phyloP scores from a whole-genome alignment of 2,888 invertebrate genomes.

The Epinotia bilunana region DNA sequence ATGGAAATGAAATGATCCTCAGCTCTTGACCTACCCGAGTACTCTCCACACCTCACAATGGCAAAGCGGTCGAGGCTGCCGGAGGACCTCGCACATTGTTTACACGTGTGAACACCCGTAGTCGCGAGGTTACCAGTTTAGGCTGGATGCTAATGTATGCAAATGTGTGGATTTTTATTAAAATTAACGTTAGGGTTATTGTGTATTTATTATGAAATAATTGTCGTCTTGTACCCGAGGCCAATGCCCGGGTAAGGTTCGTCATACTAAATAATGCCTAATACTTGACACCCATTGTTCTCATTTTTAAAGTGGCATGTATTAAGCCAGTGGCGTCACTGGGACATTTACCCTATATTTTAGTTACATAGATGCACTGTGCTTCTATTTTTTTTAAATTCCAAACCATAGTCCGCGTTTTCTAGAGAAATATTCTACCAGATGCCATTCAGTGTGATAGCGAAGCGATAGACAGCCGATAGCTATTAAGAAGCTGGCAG shows the following conservation, averaged over 20 bases:
- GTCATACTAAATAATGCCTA: too few species aligned
- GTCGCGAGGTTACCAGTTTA: slow-evolving; percentile 58
- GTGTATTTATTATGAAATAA: slow-evolving; percentile 11
- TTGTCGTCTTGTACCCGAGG: background rate
- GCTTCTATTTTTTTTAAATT: too few species aligned
- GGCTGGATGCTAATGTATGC: slow-evolving; percentile 12
- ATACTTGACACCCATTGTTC: too few species aligned
- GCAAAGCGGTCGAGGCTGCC: slow-evolving; percentile 65
- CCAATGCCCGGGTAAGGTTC: background rate
- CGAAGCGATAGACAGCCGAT: background rate
- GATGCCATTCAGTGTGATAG: too few species aligned
- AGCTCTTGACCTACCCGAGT: slow-evolving; percentile 32
- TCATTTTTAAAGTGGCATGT: too few species aligned
- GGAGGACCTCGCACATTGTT: slow-evolving; percentile 63
- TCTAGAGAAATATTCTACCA: too few species aligned
- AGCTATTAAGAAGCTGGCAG: background rate
- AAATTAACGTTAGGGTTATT: slow-evolving; percentile 23
- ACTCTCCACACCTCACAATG: slow-evolving; percentile 12
- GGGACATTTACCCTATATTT: too few species aligned
- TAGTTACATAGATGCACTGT: too few species aligned
- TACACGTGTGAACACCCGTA: slow-evolving; percentile 69
- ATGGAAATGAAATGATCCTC: slow-evolving; percentile 15
- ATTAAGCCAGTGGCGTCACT: too few species aligned
- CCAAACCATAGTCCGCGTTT: too few species aligned
- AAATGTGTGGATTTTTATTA: slow-evolving; percentile 32